phyloP scores from a whole-genome alignment of 1,140 invertebrate genomes.

The Psix sp. region DNA sequence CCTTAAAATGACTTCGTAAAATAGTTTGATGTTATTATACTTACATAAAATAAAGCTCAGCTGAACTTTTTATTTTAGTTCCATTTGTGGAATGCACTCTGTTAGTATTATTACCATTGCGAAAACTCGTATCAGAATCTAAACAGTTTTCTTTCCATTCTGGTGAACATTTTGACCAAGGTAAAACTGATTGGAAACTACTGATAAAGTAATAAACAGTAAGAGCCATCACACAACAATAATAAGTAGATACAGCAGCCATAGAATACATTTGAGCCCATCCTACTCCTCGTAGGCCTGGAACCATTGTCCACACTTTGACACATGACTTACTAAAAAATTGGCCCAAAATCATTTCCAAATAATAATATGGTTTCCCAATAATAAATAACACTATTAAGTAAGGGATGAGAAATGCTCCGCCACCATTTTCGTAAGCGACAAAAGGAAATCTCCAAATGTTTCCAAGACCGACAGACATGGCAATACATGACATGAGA shows the following conservation, averaged over 20 bases:
- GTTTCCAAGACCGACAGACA: slow-evolving; percentile 92
- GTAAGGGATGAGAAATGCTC: slow-evolving; percentile 91
- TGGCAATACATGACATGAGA: slow-evolving; percentile 92
- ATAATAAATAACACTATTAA: slow-evolving; percentile 90
- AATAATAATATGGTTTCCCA: slow-evolving; percentile 93
- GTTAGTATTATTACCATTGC: slow-evolving; percentile 35
- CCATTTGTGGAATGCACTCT: slow-evolving; percentile 57
- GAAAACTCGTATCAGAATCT: slow-evolving; percentile 57
- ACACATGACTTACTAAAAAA: slow-evolving; percentile 88
- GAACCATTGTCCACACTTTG: slow-evolving; percentile 77
- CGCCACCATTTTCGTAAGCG: slow-evolving; percentile 90
- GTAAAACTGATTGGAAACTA: slow-evolving; percentile 82
- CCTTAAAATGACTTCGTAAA: no score
- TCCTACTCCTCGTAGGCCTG: slow-evolving; percentile 85
- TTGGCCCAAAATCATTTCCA: slow-evolving; percentile 91
- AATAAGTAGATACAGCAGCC: slow-evolving; percentile 85
- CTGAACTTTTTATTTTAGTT: slow-evolving; percentile 74
- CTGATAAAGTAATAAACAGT: slow-evolving; percentile 85
- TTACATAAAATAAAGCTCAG: slow-evolving; percentile 81
- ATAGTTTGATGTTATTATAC: slow-evolving; percentile 48
- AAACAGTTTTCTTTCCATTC: slow-evolving; percentile 79
- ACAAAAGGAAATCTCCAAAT: slow-evolving; percentile 94
- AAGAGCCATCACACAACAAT: slow-evolving; percentile 88
- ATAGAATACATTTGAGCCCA: slow-evolving; percentile 86
- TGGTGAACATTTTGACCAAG: slow-evolving; percentile 82